Percentiles rank a stretch among this genome's conserved stretches.
Evolutionary conservation across 2,113 vertebrate genomes (phyloP).

Genomic region (Cyprinodon brontotheroides): DNA sequence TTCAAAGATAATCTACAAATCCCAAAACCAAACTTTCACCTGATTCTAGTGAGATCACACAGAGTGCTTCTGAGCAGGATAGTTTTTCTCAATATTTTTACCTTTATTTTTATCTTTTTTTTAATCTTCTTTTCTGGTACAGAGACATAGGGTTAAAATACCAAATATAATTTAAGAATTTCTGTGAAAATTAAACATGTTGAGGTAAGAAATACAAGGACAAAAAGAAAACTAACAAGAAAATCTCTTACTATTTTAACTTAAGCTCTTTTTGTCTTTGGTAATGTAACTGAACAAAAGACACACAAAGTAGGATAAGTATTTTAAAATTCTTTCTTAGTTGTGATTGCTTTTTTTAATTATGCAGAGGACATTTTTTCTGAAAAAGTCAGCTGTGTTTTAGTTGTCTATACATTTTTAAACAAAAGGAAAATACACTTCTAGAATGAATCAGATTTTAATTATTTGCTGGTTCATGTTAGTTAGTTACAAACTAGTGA

Average conservation of each 20-base stretch:
- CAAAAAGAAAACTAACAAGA: too few species aligned
- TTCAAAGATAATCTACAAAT: background rate
- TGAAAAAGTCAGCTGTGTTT: background rate
- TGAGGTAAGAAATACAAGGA: too few species aligned
- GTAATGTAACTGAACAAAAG: background rate
- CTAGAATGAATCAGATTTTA: too few species aligned
- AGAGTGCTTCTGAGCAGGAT: background rate
- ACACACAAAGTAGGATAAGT: background rate
- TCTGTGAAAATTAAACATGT: too few species aligned
- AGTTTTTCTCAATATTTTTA: background rate
- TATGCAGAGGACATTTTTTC: background rate
- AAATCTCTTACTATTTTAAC: background rate
- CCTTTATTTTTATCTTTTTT: background rate
- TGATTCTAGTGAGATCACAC: background rate
- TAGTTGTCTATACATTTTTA: background rate
- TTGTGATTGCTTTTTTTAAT: background rate
- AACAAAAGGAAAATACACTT: too few species aligned
- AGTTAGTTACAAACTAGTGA: too few species aligned
- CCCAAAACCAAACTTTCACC: background rate
- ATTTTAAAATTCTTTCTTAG: background rate
- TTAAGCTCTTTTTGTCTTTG: too few species aligned
- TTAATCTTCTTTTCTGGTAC: too few species aligned
- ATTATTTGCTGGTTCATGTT: too few species aligned
- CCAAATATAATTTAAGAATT: too few species aligned
- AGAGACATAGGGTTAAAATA: too few species aligned